A percentile compares a stretch with the other conserved stretches of the same genome.
These are phyloP conservation scores for human DNA, from an alignment of 2,113 vertebrate species.

Conservation along the genomic window DNA sequence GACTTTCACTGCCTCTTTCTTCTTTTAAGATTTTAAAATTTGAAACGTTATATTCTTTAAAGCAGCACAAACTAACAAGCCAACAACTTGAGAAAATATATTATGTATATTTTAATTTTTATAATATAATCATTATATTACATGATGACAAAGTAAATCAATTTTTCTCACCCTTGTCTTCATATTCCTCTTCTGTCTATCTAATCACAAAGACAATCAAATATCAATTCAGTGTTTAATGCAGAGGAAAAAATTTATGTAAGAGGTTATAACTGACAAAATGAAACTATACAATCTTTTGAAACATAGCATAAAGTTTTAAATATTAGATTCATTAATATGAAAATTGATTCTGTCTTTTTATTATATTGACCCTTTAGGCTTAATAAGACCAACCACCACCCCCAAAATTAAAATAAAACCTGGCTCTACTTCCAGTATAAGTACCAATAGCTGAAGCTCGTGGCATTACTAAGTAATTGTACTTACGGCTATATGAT, in stretches of 20 bases:
- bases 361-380: neutral
- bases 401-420: neutral
- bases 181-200: neutral
- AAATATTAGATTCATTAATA: neutral
- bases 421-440: neutral
- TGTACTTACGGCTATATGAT: neutral
- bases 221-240: neutral
- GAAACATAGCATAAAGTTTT: neutral
- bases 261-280: neutral
- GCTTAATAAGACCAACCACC: neutral
- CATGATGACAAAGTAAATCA: neutral
- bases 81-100: neutral
- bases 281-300: neutral
- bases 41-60: neutral
- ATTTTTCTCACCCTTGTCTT: neutral
- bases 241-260: neutral
- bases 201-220: neutral
- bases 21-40: neutral
- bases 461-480: neutral
- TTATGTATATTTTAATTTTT: neutral
- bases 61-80: neutral
- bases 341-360: neutral
- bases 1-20: neutral
- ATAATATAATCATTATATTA: neutral
- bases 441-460: neutral